Percentiles rank a stretch among this genome's conserved stretches.
Evolutionary conservation across 2,797 vertebrate species (phyloP).

Genomic region (Rhinogobio ventralis): DNA sequence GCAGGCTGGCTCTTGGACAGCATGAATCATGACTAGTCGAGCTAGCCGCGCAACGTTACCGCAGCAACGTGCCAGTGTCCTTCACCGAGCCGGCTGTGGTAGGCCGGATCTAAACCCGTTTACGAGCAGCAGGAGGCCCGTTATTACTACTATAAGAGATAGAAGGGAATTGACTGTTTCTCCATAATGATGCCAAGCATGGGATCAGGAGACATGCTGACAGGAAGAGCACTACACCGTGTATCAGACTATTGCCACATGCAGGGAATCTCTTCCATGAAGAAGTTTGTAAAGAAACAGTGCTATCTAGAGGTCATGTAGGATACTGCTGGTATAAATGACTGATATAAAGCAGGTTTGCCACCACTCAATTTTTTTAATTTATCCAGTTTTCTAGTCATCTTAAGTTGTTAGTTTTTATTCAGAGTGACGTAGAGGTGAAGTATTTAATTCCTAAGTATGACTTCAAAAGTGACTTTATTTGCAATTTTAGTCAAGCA

Average conservation of each 20-base stretch:
- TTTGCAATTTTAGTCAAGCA: neutral
- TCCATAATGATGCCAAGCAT: conserved; percentile 42
- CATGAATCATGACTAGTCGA: conserved; percentile 33
- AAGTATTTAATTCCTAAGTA: neutral
- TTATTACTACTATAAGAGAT: conserved; percentile 38
- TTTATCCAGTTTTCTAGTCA: neutral
- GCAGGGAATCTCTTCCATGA: neutral
- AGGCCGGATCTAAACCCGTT: neutral
- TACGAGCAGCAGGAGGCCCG: conserved; percentile 16
- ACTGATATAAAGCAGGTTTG: neutral
- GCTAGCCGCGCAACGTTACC: neutral
- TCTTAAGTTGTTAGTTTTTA: neutral
- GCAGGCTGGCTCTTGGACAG: conserved; percentile 6
- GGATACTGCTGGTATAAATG: conserved; percentile 39
- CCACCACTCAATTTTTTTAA: neutral
- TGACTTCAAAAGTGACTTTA: neutral
- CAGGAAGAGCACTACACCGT: conserved; percentile 26
- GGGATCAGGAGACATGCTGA: conserved; percentile 34
- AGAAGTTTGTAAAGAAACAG: conserved; percentile 62
- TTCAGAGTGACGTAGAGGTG: neutral
- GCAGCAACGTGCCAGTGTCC: conserved; percentile 38
- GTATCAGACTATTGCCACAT: conserved; percentile 8
- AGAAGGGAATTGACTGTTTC: conserved; percentile 25
- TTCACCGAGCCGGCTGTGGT: conserved; percentile 18
- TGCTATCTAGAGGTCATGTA: conserved; percentile 69